Base-by-base conservation (phyloP, 2,113 vertebrate genomes). In the Progne subis region DNA sequence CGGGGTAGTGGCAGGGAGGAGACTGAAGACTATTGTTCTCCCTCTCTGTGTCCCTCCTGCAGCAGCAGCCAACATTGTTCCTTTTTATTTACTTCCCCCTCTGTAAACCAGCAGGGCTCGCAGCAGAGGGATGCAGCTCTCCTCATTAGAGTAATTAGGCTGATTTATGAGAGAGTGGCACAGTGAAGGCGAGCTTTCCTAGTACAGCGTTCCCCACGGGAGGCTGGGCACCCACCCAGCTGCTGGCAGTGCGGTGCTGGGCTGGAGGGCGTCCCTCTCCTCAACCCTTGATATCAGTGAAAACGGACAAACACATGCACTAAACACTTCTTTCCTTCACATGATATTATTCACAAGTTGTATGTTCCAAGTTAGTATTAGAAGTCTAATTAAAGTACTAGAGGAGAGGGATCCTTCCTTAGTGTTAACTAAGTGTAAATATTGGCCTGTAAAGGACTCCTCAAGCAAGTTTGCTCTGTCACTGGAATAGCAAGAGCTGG, bases 41-140 rank as follows among this genome's bases (percentile, higher is more conserved):
- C 53, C 7, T 88, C 39, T 43, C 18, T 5, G 21, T 13, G 56
- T 88, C 46, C 53, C 84, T 92, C 72, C 59, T 8, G 5, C 55
- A 57, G 41, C 63, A 85, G 92, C 77, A 75, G 90, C 92, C 94
- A 92, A 46, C 86, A 90, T 92, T 93, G 90, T 95, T 95, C 90
- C 28, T 44, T 64, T 72, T 82, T 75, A 86, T 90, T 90, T 82
- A 60, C 85, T 92, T 87, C 79, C 60, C 69, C n/a, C 81, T 61
- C 70, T 86, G 71, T 52, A 84, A 96, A 65, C 13, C 82, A 88
- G 82, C 76, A 71, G 86, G 88, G 61, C 72, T 60, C 0, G 0
- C 17, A 68, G 86, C 76, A 78, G 88, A 74, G 32, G 63, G 82
- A 90, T 1, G 5, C 47, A 50, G 68, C 86, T 88, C 57, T 71